A percentile compares a stretch with the other conserved stretches of the same genome.
Evolutionary conservation across 2,113 vertebrate genomes (phyloP).

Genomic region (Rhodinocichla rosea): DNA sequence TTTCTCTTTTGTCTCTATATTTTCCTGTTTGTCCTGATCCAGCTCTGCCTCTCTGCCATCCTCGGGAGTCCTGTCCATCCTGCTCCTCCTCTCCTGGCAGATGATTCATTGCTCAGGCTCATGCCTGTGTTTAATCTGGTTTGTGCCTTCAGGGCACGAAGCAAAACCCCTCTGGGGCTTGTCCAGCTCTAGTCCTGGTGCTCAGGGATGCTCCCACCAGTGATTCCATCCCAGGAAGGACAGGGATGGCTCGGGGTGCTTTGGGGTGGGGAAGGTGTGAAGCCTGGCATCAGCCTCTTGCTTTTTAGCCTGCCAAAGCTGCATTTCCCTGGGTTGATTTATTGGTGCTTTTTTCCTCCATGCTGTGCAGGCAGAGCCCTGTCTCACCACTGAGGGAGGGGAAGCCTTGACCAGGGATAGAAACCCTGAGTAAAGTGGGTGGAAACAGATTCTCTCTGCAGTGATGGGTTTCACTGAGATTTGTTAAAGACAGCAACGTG

Average conservation of each 20-base stretch:
- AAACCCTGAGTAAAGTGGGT: not conserved
- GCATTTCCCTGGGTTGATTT: not conserved
- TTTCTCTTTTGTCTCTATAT: not conserved
- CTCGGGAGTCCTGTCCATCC: not conserved
- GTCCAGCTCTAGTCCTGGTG: not conserved
- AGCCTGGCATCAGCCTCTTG: not conserved
- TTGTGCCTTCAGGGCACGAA: not conserved
- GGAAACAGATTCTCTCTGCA: not conserved
- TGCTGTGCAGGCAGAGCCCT: not conserved
- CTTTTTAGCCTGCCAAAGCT: not conserved
- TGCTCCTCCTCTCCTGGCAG: not conserved
- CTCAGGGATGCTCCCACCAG: not conserved
- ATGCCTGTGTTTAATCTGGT: not conserved
- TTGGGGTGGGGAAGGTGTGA: not conserved
- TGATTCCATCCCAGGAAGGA: not conserved
- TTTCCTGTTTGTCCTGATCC: not conserved
- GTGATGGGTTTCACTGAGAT: not conserved
- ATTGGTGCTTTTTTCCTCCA: not conserved
- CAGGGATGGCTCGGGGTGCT: not conserved
- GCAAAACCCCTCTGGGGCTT: not conserved
- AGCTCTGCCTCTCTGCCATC: not conserved
- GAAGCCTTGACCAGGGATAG: not conserved
- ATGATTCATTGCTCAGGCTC: not conserved
- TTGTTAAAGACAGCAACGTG: not conserved
- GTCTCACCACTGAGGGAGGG: fast-evolving